Conservation (phyloP, 2,888 invertebrate species). For the Coelogynopora nodosa region DNA sequence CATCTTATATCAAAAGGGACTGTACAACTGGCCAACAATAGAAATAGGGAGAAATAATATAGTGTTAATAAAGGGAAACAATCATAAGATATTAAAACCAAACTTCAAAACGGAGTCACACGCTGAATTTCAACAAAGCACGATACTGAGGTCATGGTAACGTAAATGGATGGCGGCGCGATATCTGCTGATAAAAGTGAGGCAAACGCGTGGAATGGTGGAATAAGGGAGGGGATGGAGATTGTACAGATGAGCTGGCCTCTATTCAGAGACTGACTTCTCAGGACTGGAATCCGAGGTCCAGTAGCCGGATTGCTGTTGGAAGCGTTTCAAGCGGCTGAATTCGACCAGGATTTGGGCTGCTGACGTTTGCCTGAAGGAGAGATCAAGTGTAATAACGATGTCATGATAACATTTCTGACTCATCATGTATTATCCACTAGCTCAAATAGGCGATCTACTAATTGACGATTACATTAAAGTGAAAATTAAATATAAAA, state of each 20-base stretch:
- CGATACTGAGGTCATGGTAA: neutral
- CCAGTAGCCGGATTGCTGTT: conserved; percentile 22
- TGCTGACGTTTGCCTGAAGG: neutral
- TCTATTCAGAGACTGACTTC: neutral
- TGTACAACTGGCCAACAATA: neutral
- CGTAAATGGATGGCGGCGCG: too few species aligned
- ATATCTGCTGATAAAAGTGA: too few species aligned
- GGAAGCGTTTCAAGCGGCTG: conserved; percentile 6
- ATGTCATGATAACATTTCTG: neutral
- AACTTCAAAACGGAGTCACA: too few species aligned
- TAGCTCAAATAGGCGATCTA: too few species aligned
- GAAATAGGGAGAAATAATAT: neutral
- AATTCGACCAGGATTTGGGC: conserved; percentile 4
- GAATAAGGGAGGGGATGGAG: neutral
- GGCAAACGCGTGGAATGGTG: too few species aligned
- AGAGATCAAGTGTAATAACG: neutral
- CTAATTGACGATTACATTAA: too few species aligned
- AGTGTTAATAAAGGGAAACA: too few species aligned
- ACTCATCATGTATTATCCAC: too few species aligned
- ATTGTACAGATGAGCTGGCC: neutral
- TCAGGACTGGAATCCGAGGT: neutral
- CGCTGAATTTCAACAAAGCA: too few species aligned
- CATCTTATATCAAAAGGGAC: neutral
- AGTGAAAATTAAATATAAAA: too few species aligned
- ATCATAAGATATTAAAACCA: too few species aligned